phyloP scores from a whole-genome alignment of 1,140 invertebrate species.

The Scaptomyza pallida region DNA sequence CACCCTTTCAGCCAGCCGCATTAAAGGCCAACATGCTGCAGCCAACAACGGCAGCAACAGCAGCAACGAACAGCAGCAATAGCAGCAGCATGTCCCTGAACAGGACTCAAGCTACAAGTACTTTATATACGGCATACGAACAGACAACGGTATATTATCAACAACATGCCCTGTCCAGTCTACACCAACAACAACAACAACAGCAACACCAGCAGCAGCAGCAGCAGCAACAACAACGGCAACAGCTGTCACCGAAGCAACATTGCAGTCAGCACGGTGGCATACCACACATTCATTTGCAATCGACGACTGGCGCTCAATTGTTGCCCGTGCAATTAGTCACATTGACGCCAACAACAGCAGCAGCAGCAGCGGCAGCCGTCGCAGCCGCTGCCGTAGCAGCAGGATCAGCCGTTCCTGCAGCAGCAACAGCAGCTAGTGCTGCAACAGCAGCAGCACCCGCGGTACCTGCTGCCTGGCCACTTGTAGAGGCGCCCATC shows the following conservation, averaged over 20 bases:
- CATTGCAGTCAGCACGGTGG: constrained; percentile 64
- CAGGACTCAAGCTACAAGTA: constrained; percentile 24
- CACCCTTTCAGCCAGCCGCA: constrained; percentile 74
- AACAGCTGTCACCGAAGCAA: constrained; percentile 42
- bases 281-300: constrained; percentile 71
- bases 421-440: constrained; percentile 29
- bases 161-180: constrained; percentile 43
- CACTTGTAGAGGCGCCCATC: constrained; percentile 76
- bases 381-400: constrained; percentile 38
- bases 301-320: constrained; percentile 50
- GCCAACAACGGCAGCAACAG: constrained; percentile 25
- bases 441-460: constrained; percentile 18
- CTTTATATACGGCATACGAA: constrained; percentile 61
- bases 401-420: constrained; percentile 24
- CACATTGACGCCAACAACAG: constrained; percentile 52
- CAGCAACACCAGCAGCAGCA: constrained; percentile 49
- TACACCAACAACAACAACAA: constrained; percentile 49
- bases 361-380: constrained; percentile 37
- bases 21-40: constrained; percentile 44
- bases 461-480: constrained; percentile 52
- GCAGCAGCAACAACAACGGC: constrained; percentile 47
- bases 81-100: constrained; percentile 42
- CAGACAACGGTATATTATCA: constrained; percentile 78
- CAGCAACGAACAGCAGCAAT: constrained; percentile 31
- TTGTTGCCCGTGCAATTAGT: constrained; percentile 69